Evolutionary conservation across 2,797 vertebrate genomes (phyloP).

Genomic region (Hafferia zeledoni): DNA sequence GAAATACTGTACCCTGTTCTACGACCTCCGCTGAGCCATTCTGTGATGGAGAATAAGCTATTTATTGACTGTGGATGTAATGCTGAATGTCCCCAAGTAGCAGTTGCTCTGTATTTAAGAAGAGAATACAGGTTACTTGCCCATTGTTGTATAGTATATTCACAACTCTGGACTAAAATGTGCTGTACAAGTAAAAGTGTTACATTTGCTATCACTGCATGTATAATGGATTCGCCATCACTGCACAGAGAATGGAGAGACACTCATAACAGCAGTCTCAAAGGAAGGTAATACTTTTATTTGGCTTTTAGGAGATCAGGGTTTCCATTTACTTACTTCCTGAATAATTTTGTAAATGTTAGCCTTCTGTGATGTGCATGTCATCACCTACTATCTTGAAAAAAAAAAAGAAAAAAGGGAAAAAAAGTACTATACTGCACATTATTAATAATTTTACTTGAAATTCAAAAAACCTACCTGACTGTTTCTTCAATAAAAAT

Average conservation of each 20-base stretch:
- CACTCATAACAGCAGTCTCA: neutral
- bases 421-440: rapidly evolving
- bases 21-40: neutral
- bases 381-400: neutral
- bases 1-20: neutral
- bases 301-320: neutral
- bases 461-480: neutral
- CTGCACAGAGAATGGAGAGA: neutral
- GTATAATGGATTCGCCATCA: neutral
- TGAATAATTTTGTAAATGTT: neutral
- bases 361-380: neutral
- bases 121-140: neutral
- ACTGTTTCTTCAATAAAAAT: neutral
- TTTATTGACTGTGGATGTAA: neutral
- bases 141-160: neutral
- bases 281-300: neutral
- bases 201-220: neutral
- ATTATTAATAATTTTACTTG: neutral
- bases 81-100: neutral
- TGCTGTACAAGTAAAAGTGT: neutral
- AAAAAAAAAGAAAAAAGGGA: neutral
- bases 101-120: neutral
- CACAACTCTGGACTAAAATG: neutral
- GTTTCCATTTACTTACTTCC: neutral
- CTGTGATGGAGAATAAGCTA: neutral